Evolutionary conservation across 2,888 invertebrate genomes (phyloP), one percentile per base, ranked within the genome.

Genomic region (Alcis repandata): DNA sequence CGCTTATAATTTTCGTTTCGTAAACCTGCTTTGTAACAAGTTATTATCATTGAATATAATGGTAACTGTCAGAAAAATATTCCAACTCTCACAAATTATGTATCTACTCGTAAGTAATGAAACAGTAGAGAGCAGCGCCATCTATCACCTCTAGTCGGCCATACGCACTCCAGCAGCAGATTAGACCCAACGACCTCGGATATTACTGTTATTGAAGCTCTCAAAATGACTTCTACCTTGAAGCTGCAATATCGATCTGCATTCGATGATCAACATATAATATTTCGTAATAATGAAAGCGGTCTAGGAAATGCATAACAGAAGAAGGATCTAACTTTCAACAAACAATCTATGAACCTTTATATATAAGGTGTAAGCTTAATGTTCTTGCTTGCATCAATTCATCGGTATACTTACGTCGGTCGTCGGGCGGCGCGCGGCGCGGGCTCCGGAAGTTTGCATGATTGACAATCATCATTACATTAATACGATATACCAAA

Each of bases 381-480:
- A 80, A 79, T 87, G 80, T 79, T 86, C 76, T 89, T 87, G 91
- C 88, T 89, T 87, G 92, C 90, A 85, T 87, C 88, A 89, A 87
- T 85, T 86, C 87, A 83, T 79, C 56, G 86, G 84, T 78, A 86
- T 92, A 92, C 93, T 93, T 91, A 92, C 92, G 83, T 80, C 82
- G 81, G 79, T 77, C 52, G 82, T 80, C 87, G 79, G 86, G 84
- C 89, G 83, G 91, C 91, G 82, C 80, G 88, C 87, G 84, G 87
- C 85, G 82, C 83, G 83, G 81, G 84, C 91, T 90, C 92, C 92
- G 82, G 84, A n/a, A 73, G 92, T 89, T 89, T 86, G 93, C 93
- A 92, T 92, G 92, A 92, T 90, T 86, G 92, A 92, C 91, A 93
- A 93, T 91, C 92, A 92, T 92, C 87, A 91, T 90, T 82, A 91